Base-by-base conservation (phyloP, 2,888 invertebrate species). In the Holacanthella duospinosa region DNA sequence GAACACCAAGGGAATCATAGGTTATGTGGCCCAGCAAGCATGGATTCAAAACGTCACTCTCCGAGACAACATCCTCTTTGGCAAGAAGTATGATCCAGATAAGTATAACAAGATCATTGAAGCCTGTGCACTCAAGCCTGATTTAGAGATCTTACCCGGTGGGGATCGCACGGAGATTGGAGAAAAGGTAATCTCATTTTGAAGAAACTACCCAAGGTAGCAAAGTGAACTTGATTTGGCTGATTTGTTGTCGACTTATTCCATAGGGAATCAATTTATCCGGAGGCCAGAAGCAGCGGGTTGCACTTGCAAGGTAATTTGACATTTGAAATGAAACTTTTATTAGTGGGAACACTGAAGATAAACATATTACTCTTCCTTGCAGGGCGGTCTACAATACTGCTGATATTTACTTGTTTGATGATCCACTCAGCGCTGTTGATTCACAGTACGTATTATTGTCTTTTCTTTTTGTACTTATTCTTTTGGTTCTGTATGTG, bases 101-200 rank as follows among this genome's bases (percentile, higher is more conserved):
- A 79, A 82, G 55, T 96, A 96, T 77, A 82, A 88, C 69, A 82
- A 84, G 63, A 86, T 94, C 1, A 83, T 99, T 44, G 87, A 89
- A 66, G 88, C 92, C 0, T 97, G 96, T 77, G 95, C 95, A 1
- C 81, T 99, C 61, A 85, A 84, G 71, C 85, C 91, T 0, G 97
- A 99, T 80, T 85, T 99, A 72, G 89, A 91, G 57, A 93, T 96
- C 79, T 78, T 99, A 44, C 90, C 92, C 0, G 94, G 88, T n/a
- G 94, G 96, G 0, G 97, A 99, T 80, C 84, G 85, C 75, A 99
- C 97, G 0, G 97, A 99, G 81, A 97, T 99, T 71, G 99, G 99
- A 65, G 97, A 99, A 79, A 97, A 96, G 80, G 82, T 80, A 67
- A 54, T 25, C 26, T 44, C 53, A 27, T 36, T 9, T 36, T 9